Evolutionary conservation across 2,113 vertebrate genomes (phyloP).

Genomic region (Reinhardtius hippoglossoides): DNA sequence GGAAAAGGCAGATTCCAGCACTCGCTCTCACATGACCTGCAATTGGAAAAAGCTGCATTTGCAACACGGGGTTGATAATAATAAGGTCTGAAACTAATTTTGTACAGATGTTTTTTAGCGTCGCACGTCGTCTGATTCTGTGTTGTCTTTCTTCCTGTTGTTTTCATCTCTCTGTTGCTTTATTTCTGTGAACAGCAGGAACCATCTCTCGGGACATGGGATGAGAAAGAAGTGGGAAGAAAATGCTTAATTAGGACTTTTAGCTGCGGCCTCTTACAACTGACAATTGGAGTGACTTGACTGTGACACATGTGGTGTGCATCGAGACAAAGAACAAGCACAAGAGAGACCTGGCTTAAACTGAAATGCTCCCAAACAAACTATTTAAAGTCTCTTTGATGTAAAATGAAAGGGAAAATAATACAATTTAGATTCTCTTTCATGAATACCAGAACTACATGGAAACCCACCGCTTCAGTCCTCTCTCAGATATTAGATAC

Average conservation of each 20-base stretch:
- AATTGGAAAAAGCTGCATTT: constrained; percentile 25
- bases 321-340: background rate
- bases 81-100: constrained; percentile 35
- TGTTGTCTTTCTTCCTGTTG: constrained; percentile 53
- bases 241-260: constrained; percentile 68
- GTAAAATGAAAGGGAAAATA: constrained; percentile 50
- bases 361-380: constrained; percentile 46
- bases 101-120: constrained; percentile 1
- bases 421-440: constrained; percentile 68
- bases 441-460: constrained; percentile 65
- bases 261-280: constrained; percentile 48
- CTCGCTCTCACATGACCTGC: constrained; percentile 31
- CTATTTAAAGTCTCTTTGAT: constrained; percentile 69
- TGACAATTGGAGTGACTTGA: constrained; percentile 51
- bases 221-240: constrained; percentile 36
- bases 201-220: constrained; percentile 43
- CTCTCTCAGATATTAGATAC: constrained; percentile 74
- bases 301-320: constrained; percentile 39
- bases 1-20: background rate
- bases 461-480: constrained; percentile 45
- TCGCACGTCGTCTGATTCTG: constrained; percentile 21
- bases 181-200: constrained; percentile 59
- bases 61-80: constrained; percentile 2
- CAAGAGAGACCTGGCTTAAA: constrained; percentile 11
- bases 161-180: constrained; percentile 37